A percentile compares a stretch with the other conserved stretches of the same genome.
Evolutionary conservation across 2,797 vertebrate genomes (phyloP).

Genomic region (Poecilia velifera): DNA sequence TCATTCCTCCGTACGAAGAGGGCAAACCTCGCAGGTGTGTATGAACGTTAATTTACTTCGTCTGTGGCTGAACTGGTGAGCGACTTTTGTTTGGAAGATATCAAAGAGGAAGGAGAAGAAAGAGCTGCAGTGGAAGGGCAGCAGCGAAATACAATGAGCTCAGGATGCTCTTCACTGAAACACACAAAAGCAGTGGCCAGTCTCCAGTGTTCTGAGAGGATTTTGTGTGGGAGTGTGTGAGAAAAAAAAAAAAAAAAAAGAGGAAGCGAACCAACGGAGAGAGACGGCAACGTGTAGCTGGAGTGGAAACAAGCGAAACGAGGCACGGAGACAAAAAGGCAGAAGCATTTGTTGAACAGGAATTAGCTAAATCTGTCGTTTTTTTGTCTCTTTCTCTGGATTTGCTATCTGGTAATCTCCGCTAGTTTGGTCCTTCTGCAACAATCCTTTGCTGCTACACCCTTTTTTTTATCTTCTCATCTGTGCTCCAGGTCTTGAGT

Average conservation of each 20-base stretch:
- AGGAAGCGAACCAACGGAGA: constrained; percentile 61
- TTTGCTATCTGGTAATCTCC: constrained; percentile 24
- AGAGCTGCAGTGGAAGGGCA: constrained; percentile 25
- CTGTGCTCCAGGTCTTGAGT: constrained; percentile 36
- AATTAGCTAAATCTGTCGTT: constrained; percentile 42
- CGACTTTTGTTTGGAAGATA: constrained; percentile 26
- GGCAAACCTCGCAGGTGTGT: constrained; percentile 89
- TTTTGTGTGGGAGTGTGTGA: constrained; percentile 72
- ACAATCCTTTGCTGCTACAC: constrained; percentile 28
- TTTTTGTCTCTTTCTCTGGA: constrained; percentile 20
- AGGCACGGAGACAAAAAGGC: constrained; percentile 44
- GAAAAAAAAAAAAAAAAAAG: constrained; percentile 30
- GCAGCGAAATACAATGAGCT: constrained; percentile 27
- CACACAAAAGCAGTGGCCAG: constrained; percentile 65
- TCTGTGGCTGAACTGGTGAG: constrained; percentile 13
- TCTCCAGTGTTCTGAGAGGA: constrained; percentile 66
- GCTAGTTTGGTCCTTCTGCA: constrained; percentile 22
- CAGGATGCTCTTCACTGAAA: constrained; percentile 50
- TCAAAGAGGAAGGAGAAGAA: constrained; percentile 13
- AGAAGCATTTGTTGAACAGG: constrained; percentile 29
- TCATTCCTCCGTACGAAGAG: constrained; percentile 91
- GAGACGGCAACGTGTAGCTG: constrained; percentile 35
- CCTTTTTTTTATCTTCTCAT: constrained; percentile 45
- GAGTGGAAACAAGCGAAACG: constrained; percentile 46
- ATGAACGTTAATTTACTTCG: not conserved